Evolutionary conservation across 2,888 invertebrate species (phyloP).

Genomic region (Proisotoma minuta): DNA sequence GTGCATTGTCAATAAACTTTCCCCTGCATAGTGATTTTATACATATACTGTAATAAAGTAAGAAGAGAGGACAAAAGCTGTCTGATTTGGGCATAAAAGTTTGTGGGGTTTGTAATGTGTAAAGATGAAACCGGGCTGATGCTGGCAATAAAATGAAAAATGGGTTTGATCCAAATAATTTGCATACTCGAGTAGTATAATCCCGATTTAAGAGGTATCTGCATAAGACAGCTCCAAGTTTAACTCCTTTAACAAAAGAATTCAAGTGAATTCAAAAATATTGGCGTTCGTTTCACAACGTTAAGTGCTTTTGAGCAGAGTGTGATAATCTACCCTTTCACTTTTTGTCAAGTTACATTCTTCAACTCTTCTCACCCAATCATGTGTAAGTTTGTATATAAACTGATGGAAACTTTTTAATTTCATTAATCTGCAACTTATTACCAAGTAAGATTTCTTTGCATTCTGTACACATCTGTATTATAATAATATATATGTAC

Average conservation of each 20-base stretch:
- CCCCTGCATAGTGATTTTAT: too few relatives aligned
- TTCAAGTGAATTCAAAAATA: not conserved
- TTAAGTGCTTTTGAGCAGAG: not conserved
- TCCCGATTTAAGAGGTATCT: not conserved
- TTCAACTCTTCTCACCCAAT: not conserved
- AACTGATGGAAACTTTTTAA: too few relatives aligned
- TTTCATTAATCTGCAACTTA: too few relatives aligned
- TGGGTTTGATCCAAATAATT: constrained; percentile 4
- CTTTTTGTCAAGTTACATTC: not conserved
- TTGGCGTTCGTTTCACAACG: not conserved
- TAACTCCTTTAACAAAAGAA: not conserved
- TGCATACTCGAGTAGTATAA: constrained; percentile 3
- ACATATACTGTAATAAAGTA: too few relatives aligned
- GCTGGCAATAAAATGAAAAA: not conserved
- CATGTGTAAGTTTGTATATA: too few relatives aligned
- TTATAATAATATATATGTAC: not conserved
- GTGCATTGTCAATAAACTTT: too few relatives aligned
- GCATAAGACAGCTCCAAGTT: not conserved
- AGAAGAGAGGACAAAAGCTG: too few relatives aligned
- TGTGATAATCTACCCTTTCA: not conserved
- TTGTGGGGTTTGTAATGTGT: too few relatives aligned
- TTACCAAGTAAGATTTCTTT: not conserved
- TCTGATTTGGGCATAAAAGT: too few relatives aligned
- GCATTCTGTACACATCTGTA: too few relatives aligned
- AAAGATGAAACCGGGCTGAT: too few relatives aligned